Percentiles rank a stretch among this genome's conserved stretches.
phyloP scores from a whole-genome alignment of 2,113 vertebrate genomes.

The Cebidichthys violaceus region DNA sequence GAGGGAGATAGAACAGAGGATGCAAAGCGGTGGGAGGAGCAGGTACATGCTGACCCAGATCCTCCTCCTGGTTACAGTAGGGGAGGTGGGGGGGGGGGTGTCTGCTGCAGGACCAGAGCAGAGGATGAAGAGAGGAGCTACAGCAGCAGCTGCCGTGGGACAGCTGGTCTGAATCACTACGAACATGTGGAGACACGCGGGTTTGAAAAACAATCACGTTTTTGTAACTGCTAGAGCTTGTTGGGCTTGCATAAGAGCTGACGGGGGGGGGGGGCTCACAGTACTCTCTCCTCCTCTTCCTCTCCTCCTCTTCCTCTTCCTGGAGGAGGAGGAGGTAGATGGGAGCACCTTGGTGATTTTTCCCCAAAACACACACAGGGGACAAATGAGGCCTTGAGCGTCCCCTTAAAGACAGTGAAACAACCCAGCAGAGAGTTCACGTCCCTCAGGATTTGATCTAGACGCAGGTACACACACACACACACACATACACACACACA shows the following conservation, averaged over 20 bases:
- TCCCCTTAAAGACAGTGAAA: constrained; percentile 70
- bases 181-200: constrained; percentile 21
- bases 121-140: constrained; percentile 43
- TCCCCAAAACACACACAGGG: constrained; percentile 62
- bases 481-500: constrained; percentile 24
- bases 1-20: constrained; percentile 45
- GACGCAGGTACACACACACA: constrained; percentile 45
- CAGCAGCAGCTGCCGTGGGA: constrained; percentile 8
- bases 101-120: constrained; percentile 36
- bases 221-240: neutral
- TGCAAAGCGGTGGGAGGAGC: constrained; percentile 66
- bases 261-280: constrained; percentile 30
- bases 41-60: constrained; percentile 77
- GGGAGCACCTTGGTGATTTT: constrained; percentile 47
- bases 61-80: constrained; percentile 57
- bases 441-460: constrained; percentile 48
- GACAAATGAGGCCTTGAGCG: constrained; percentile 73
- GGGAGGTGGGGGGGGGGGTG: constrained; percentile 7
- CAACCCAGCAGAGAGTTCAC: constrained; percentile 58
- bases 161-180: constrained; percentile 22
- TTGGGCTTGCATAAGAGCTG: constrained; percentile 16
- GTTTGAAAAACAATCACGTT: constrained; percentile 31
- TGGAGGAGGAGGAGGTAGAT: constrained; percentile 19
- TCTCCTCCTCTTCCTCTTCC: neutral
- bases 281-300: neutral